Conservation (phyloP, 2,888 invertebrate species). For the Agriopis marginaria region DNA sequence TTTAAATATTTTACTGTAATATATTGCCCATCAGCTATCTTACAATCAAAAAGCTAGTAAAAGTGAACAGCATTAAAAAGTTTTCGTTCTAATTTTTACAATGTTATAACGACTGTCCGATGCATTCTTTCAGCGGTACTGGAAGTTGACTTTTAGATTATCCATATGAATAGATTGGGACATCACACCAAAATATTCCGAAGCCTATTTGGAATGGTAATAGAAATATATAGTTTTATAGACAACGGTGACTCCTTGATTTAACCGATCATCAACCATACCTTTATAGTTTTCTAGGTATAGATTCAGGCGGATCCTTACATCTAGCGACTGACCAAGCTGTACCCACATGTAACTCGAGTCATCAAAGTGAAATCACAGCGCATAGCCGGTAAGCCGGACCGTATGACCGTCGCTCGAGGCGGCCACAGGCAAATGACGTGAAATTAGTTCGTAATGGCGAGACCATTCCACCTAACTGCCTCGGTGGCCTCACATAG, state of each 20-base stretch:
- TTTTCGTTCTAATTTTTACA: no score
- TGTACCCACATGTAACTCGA: conserved; percentile 32
- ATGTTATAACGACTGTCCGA: no score
- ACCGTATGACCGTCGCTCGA: conserved; percentile 68
- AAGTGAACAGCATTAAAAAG: no score
- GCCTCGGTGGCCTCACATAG: conserved; percentile 76
- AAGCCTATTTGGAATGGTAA: no score
- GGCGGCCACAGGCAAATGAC: conserved; percentile 84
- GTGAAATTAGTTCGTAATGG: conserved; percentile 84
- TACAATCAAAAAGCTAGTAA: no score
- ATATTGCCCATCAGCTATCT: no score
- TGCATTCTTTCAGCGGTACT: no score
- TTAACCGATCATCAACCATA: neutral
- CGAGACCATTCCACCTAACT: conserved; percentile 83
- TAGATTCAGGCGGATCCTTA: conserved; percentile 1
- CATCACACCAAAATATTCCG: no score
- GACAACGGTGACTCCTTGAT: neutral
- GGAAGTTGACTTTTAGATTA: no score
- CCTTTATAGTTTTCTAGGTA: neutral
- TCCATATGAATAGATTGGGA: no score
- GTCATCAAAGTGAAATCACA: conserved; percentile 43
- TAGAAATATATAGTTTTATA: no score
- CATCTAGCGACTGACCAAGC: conserved; percentile 26
- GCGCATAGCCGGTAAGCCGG: conserved; percentile 35
- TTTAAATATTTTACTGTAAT: no score